phyloP scores from a whole-genome alignment of 2,797 vertebrate species.

The Sylvilagus floridanus region DNA sequence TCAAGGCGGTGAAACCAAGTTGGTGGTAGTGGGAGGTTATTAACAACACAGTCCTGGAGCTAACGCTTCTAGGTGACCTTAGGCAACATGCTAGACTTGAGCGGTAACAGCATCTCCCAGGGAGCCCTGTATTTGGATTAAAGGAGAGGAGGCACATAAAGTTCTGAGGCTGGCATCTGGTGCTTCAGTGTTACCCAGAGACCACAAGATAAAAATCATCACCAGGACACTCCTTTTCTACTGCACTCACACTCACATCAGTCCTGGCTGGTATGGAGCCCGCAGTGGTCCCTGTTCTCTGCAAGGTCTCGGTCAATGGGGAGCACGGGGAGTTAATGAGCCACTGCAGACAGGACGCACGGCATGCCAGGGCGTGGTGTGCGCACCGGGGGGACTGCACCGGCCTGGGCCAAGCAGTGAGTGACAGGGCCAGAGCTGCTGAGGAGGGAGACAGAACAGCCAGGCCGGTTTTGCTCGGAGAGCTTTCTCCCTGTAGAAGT shows the following conservation, averaged over 20 bases:
- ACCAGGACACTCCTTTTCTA: no score
- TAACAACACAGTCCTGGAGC: not conserved
- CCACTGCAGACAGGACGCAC: not conserved
- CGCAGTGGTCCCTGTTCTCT: not conserved
- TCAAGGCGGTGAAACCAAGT: not conserved
- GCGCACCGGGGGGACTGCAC: not conserved
- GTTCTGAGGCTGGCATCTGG: not conserved
- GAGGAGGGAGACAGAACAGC: not conserved
- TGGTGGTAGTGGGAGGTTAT: not conserved
- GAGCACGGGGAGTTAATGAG: not conserved
- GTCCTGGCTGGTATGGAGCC: not conserved
- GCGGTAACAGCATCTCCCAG: not conserved
- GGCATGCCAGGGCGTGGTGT: no score
- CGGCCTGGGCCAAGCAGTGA: not conserved
- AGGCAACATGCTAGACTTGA: not conserved
- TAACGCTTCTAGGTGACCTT: not conserved
- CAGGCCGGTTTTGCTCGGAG: conserved; percentile 10
- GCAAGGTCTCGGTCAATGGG: not conserved
- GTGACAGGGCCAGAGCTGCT: not conserved
- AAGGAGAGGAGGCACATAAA: not conserved
- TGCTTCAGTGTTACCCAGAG: not conserved
- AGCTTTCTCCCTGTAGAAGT: not conserved
- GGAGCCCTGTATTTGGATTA: not conserved
- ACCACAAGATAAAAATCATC: not conserved
- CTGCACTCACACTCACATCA: not conserved